These are phyloP conservation scores for Synergus japonicus DNA, from an alignment of 2,888 invertebrate species.

Conservation along the genomic window DNA sequence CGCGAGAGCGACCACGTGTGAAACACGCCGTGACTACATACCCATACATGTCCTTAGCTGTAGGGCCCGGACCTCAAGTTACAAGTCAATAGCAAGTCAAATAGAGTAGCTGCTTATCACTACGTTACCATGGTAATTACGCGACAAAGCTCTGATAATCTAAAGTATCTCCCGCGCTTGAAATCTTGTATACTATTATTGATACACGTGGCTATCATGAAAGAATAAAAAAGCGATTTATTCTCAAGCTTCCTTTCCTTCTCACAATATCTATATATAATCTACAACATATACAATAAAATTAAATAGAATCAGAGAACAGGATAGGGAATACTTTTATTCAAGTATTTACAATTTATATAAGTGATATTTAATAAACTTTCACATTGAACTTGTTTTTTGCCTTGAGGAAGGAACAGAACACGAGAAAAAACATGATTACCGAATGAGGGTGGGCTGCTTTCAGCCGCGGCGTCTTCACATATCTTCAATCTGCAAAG, in stretches of 20 bases:
- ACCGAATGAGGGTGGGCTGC: conserved; percentile 45
- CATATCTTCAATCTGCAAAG: conserved; percentile 66
- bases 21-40: conserved; percentile 38
- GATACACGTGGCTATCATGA: neutral
- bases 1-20: conserved; percentile 37
- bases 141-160: conserved; percentile 45
- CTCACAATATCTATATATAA: neutral
- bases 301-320: neutral
- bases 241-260: neutral
- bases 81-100: conserved; percentile 38
- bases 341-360: neutral
- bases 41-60: conserved; percentile 19
- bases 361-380: neutral
- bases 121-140: conserved; percentile 69
- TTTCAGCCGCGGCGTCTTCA: conserved; percentile 62
- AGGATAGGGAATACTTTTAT: neutral
- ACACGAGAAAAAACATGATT: conserved; percentile 15
- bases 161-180: neutral
- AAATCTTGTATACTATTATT: conserved; percentile 15
- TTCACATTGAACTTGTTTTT: neutral
- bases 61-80: neutral
- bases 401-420: neutral
- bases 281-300: neutral
- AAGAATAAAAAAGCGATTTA: neutral
- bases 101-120: conserved; percentile 65